Percentiles rank a stretch among this genome's conserved stretches.
Conservation (phyloP, 1,140 invertebrate genomes). For the Temnothorax nylanderi region DNA sequence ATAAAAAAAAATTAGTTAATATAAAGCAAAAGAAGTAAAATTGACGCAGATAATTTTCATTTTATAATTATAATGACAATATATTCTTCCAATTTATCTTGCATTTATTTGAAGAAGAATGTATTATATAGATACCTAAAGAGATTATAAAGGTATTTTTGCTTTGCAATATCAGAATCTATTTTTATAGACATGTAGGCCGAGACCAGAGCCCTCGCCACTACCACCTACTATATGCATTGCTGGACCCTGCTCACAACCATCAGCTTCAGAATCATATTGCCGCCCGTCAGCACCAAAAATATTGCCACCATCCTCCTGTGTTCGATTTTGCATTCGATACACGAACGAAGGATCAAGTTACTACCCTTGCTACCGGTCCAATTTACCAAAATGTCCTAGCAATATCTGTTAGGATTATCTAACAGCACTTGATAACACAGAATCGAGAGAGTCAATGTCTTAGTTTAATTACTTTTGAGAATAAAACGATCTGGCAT, state of each 20-base stretch:
- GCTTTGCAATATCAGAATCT: not conserved
- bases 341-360: conserved; percentile 61
- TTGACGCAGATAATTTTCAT: not conserved
- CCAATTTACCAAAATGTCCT: conserved; percentile 45
- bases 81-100: not conserved
- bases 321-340: conserved; percentile 70
- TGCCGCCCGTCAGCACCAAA: conserved; percentile 45
- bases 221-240: conserved; percentile 68
- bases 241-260: conserved; percentile 59
- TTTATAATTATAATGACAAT: conserved; percentile 9
- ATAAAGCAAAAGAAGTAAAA: not conserved
- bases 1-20: not conserved
- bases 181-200: conserved; percentile 61
- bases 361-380: conserved; percentile 66
- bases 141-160: not conserved
- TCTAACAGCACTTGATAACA: not conserved
- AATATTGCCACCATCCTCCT: conserved; percentile 61
- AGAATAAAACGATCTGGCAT: not conserved
- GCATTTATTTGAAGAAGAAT: not conserved
- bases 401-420: not conserved
- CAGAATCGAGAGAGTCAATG: not conserved
- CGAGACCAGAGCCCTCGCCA: conserved; percentile 42
- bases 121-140: not conserved
- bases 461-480: not conserved
- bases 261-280: conserved; percentile 20